Conservation (phyloP, 2,797 vertebrate genomes). For the Mionectes olivaceus region DNA sequence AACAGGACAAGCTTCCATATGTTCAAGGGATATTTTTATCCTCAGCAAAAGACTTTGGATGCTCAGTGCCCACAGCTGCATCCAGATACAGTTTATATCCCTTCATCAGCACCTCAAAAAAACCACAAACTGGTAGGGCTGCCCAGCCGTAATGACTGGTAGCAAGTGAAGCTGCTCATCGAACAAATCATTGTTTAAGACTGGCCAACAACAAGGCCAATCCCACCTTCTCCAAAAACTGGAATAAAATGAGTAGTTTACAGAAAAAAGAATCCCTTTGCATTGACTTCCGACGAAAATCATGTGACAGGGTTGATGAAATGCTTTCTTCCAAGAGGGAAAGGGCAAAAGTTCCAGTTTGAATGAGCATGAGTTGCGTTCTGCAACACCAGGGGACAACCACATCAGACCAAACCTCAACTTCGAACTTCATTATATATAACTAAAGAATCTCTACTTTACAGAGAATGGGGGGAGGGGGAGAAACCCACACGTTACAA, state of each 20-base stretch:
- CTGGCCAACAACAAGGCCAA: not conserved
- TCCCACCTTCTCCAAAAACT: not conserved
- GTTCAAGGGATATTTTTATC: not conserved
- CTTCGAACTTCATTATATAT: accelerated
- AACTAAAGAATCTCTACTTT: not conserved
- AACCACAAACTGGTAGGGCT: accelerated
- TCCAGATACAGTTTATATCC: not conserved
- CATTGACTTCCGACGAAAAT: accelerated
- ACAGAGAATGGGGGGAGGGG: accelerated
- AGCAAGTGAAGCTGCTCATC: not conserved
- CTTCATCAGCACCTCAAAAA: not conserved
- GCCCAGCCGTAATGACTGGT: not conserved
- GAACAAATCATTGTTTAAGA: accelerated
- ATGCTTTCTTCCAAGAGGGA: not conserved
- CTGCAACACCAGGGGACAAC: not conserved
- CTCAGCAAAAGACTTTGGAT: not conserved
- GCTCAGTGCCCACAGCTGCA: not conserved
- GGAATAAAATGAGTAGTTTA: not conserved
- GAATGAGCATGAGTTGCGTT: accelerated
- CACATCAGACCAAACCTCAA: not conserved
- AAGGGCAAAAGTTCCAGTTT: not conserved
- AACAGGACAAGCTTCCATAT: not conserved
- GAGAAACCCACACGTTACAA: accelerated
- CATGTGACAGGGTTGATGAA: accelerated
- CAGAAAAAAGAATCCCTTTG: not conserved